Conservation (phyloP, 2,797 vertebrate genomes). For the Cyprinodon diabolis region DNA sequence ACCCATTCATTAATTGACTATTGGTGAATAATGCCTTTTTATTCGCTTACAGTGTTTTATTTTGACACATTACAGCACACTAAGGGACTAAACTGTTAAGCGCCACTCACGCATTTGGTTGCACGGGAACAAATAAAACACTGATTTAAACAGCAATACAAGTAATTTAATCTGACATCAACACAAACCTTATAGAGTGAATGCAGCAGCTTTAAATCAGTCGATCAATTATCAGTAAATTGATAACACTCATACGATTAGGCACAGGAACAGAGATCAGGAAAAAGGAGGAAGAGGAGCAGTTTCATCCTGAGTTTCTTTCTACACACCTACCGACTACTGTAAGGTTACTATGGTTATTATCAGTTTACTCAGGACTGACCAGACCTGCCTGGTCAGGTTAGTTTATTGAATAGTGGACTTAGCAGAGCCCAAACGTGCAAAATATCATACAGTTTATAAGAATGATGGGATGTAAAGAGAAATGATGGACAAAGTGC, state of each 20-base stretch:
- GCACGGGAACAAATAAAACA: not conserved
- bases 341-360: slow-evolving; percentile 13
- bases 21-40: no score
- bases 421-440: not conserved
- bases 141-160: not conserved
- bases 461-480: not conserved
- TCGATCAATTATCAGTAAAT: not conserved
- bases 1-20: no score
- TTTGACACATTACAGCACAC: no score
- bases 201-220: slow-evolving; percentile 1
- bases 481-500: not conserved
- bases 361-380: not conserved
- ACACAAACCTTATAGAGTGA: not conserved
- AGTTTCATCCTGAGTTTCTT: slow-evolving; percentile 45
- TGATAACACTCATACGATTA: not conserved
- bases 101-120: not conserved
- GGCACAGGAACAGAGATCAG: slow-evolving; percentile 2
- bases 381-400: not conserved
- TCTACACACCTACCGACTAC: not conserved
- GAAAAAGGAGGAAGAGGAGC: slow-evolving; percentile 5
- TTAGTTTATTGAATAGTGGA: not conserved
- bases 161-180: not conserved
- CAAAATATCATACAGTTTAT: slow-evolving; percentile 2
- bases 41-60: no score
- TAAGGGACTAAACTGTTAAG: no score